phyloP scores from a whole-genome alignment of 1,140 invertebrate genomes.

The Agraylea sexmaculata region DNA sequence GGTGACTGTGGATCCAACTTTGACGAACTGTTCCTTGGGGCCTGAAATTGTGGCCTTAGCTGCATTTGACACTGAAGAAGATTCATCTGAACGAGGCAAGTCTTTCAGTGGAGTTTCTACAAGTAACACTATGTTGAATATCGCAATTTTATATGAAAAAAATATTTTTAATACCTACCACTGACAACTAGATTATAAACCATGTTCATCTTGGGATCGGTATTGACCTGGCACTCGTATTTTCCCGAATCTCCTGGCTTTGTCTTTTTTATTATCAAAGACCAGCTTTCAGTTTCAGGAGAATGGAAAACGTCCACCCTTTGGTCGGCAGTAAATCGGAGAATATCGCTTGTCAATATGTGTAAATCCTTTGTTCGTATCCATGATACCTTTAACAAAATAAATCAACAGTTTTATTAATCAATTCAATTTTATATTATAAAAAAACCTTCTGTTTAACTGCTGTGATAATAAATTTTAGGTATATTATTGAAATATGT shows the following conservation, averaged over 20 bases:
- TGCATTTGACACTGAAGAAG: constrained; percentile 5
- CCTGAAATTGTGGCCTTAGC: constrained; percentile 20
- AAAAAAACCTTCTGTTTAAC: no score
- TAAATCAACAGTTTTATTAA: background rate
- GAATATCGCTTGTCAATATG: constrained; percentile 56
- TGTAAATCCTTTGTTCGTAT: constrained; percentile 59
- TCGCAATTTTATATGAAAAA: background rate
- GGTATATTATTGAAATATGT: no score
- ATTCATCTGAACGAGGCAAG: constrained; percentile 6
- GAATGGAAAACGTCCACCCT: constrained; percentile 48
- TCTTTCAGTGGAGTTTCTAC: constrained; percentile 17
- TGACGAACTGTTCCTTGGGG: constrained; percentile 18
- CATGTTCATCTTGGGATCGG: constrained; percentile 64
- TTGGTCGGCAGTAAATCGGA: constrained; percentile 60
- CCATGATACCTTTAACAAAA: constrained; percentile 57
- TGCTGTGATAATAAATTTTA: no score
- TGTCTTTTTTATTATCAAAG: constrained; percentile 54
- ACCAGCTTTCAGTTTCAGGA: constrained; percentile 47
- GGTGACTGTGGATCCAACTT: constrained; percentile 26
- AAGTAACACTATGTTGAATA: constrained; percentile 3
- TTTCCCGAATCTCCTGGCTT: constrained; percentile 52
- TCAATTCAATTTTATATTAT: no score
- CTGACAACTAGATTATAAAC: constrained; percentile 51
- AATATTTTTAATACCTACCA: constrained; percentile 35
- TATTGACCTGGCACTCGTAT: constrained; percentile 72